Conservation (phyloP, 2,888 invertebrate species). For the Tortricodes alternella region DNA sequence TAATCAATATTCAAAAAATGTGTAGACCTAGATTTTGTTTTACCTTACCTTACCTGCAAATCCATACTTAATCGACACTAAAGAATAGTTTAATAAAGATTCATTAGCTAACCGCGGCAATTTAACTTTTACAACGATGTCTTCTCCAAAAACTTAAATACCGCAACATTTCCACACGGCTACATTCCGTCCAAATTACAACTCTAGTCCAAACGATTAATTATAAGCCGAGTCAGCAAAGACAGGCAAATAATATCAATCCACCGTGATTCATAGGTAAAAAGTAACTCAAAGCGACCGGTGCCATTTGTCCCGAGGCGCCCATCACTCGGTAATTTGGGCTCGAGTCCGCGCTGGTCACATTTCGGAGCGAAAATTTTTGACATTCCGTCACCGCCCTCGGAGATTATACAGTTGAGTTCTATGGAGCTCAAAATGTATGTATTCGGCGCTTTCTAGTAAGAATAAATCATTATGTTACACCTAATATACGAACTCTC, state of each 20-base stretch:
- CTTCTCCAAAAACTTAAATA: neutral
- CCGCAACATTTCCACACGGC: neutral
- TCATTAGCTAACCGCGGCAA: no score
- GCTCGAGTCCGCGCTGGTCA: constrained; percentile 54
- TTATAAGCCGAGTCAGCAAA: constrained; percentile 16
- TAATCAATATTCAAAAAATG: no score
- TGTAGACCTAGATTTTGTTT: no score
- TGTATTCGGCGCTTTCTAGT: no score
- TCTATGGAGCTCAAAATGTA: constrained; percentile 54
- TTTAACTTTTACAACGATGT: neutral
- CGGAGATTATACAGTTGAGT: constrained; percentile 40
- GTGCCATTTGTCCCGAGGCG: constrained; percentile 48
- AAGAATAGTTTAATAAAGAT: no score
- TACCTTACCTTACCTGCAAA: no score
- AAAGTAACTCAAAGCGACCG: constrained; percentile 29
- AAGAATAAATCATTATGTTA: no score
- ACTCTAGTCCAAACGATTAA: constrained; percentile 19
- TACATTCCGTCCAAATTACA: constrained; percentile 28
- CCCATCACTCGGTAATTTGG: constrained; percentile 41
- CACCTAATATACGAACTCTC: no score
- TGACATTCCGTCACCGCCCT: constrained; percentile 77
- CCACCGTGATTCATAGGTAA: constrained; percentile 30
- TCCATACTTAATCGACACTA: no score
- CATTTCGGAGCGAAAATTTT: constrained; percentile 66
- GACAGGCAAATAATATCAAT: constrained; percentile 31